Evolutionary conservation across 2,888 invertebrate genomes (phyloP), one percentile per base, ranked within the genome.

Genomic region (Mellilla xanthometata): DNA sequence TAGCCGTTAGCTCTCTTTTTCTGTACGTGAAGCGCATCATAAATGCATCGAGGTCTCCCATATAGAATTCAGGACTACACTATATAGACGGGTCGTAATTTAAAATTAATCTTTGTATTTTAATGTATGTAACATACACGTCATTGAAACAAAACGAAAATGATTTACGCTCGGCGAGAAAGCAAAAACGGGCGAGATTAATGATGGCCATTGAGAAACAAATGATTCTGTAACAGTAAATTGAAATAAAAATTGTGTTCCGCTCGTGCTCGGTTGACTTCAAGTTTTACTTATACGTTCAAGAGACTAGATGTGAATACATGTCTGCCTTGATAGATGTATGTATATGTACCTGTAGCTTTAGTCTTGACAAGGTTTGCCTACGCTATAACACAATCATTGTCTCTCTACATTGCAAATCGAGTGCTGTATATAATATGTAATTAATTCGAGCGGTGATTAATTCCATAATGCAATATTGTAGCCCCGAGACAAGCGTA

Each of bases 11-110:
- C 22, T 13, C 13, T 19, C 39, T 47, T 44, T 50, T 53, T 47
- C 33, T 5, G 27, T 47, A 52, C 50, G 55, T 47, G 50, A 4
- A 42, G 40, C 47, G 48, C 43, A 46, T 56, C 23, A 46, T 34
- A 46, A 49, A 53, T 42, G 39, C 45, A 53, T 49, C 46, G 38
- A 42, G 49, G 46, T 27, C 49, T 48, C 8, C 32, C 19, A 36
- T 33, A 38, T 34, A 34, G 35, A 23, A 40, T 42, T 35, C 35
- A 24, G 31, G 27, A 30, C 32, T 10, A 7, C 27, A 5, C 32
- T 32, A 11, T 32, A 29, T 12, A 43, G 39, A 42, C 33, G 33
- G 19, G 31, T 13, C 9, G 13, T 28, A 46, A 46, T 40, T 36
- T 36, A 23, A 46, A 40, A 46, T 36, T 40, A 36, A 40, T 46